phyloP scores from a whole-genome alignment of 2,797 vertebrate genomes.

The Vireo griseus region DNA sequence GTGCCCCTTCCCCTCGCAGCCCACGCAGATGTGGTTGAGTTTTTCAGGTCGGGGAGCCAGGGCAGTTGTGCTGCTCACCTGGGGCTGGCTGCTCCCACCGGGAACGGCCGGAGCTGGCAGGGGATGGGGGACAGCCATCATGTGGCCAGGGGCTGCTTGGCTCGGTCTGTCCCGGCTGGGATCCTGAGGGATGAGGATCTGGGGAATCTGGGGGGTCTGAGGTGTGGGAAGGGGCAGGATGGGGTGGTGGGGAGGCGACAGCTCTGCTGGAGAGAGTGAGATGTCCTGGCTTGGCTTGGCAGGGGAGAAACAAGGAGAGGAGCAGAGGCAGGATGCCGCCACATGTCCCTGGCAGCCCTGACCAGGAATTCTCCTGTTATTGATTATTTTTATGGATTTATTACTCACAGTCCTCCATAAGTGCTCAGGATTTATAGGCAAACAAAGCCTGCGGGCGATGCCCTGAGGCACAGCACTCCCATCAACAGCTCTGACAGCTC shows the following conservation, averaged over 20 bases:
- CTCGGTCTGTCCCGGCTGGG: neutral
- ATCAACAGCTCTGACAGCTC: neutral
- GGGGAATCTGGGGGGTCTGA: accelerated
- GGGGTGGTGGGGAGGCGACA: neutral
- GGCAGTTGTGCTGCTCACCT: neutral
- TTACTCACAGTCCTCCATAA: neutral
- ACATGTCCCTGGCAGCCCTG: accelerated
- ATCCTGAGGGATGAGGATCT: too few relatives aligned
- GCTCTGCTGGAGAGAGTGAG: neutral
- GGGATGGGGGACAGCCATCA: neutral
- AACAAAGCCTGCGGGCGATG: neutral
- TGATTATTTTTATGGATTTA: neutral
- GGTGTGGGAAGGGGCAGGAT: neutral
- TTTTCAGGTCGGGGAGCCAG: neutral
- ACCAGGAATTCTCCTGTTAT: neutral
- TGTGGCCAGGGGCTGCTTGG: neutral
- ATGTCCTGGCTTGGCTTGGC: neutral
- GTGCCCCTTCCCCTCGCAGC: accelerated
- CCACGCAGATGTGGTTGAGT: accelerated
- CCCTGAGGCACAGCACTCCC: neutral
- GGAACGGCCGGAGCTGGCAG: neutral
- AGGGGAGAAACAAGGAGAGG: neutral
- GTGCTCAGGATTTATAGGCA: neutral
- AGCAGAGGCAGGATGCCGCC: neutral
- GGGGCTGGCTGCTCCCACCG: neutral